Percentiles rank a stretch among this genome's conserved stretches.
These are phyloP conservation scores for Amblyopsis hoosieri DNA, from an alignment of 2,797 vertebrate genomes.

Conservation along the genomic window DNA sequence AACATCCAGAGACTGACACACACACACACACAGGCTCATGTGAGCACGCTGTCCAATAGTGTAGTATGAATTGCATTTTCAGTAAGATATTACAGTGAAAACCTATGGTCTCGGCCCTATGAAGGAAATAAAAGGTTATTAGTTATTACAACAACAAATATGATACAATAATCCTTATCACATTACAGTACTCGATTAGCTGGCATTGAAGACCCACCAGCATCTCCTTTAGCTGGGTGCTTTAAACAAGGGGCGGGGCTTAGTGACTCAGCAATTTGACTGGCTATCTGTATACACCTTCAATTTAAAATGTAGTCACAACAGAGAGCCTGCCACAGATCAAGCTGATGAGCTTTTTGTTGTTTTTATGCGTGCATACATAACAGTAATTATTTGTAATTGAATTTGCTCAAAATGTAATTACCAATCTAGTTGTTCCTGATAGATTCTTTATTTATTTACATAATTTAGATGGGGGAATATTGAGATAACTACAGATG, in stretches of 20 bases:
- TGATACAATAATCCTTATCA: neutral
- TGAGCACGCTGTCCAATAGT: neutral
- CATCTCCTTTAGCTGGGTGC: slow-evolving; percentile 77
- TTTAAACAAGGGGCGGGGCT: slow-evolving; percentile 63
- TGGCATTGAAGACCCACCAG: slow-evolving; percentile 85
- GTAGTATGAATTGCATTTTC: neutral
- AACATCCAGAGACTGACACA: slow-evolving; percentile 93
- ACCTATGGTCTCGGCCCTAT: slow-evolving; percentile 57
- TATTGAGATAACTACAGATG: neutral
- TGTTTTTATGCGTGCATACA: too few species aligned
- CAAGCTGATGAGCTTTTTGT: too few species aligned
- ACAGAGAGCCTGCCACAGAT: neutral
- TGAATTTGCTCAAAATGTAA: too few species aligned
- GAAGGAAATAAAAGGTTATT: slow-evolving; percentile 20
- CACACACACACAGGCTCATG: slow-evolving; percentile 1
- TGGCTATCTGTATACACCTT: slow-evolving; percentile 85
- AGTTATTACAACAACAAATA: neutral
- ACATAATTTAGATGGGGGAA: neutral
- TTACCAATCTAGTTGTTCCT: too few species aligned
- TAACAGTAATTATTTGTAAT: too few species aligned
- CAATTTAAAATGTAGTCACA: slow-evolving; percentile 1
- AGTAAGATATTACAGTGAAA: too few species aligned
- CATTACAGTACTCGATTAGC: slow-evolving; percentile 79
- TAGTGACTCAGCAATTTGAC: slow-evolving; percentile 76
- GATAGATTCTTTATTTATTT: too few species aligned